Base-by-base conservation (phyloP, 2,797 vertebrate species). In the Enteromius mattozi region DNA sequence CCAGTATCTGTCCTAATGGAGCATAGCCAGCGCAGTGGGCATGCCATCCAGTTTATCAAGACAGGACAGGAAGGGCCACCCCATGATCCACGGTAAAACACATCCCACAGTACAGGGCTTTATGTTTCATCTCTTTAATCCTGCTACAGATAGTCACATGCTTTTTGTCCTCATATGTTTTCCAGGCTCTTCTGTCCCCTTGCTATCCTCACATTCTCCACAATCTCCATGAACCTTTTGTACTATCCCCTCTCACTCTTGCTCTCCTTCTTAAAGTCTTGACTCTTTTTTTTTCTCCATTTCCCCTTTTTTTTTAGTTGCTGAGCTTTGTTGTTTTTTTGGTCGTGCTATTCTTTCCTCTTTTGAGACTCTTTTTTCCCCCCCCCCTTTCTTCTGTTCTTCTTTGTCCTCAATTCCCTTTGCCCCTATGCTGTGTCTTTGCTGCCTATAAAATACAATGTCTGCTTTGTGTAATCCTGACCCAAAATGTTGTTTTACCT, bases 1-100 rank as follows among this genome's bases (percentile, higher is more conserved):
- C 98, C 98, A 0, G 96, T 99, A 86, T 98, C 97, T 0, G 89
- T 97, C 0, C 87, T 99, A 49, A 98, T 99, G 94, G 98, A 99
- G 86, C 97, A 97, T 42, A 95, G 97, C 47, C 98, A 99, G 82
- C 98, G 98, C 82, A 94, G 95, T 0, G 97, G 98, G 33, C 95
- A 95, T 74, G 87, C 94, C 7, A 94, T 98, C 9, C 97, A 99
- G 85, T 99, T 99, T 90, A 95, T 97, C 83, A 95, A 97, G 86
- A 95, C 98, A 0, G 94, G 97, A 54, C 97, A 98, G 92, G 97
- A 97, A 2, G 98, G 98, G 13, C 98, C 98, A 0, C 95, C 98
- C 3, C 98, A 99, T 4, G 97, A 99, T 91, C 98, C 98, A 21
- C 96, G 97, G 98, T 99, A 96, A 69, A 51, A 47, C 35, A 24